Conservation (phyloP, 1,140 invertebrate species). For the Pectinophora gossypiella region DNA sequence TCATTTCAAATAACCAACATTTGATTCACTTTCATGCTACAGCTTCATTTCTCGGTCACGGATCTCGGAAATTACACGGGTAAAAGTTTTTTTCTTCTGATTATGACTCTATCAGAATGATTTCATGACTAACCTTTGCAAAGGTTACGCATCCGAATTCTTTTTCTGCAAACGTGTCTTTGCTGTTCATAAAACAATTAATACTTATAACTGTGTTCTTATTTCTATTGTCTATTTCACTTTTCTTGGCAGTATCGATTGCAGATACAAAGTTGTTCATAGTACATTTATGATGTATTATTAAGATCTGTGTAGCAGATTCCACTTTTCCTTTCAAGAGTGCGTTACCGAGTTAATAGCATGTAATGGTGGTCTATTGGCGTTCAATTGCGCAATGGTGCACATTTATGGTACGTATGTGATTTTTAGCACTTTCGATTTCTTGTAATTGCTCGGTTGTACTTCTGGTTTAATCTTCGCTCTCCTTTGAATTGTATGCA, state of each 20-base stretch:
- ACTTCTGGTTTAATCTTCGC: no score
- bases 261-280: background rate
- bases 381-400: background rate
- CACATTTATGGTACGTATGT: background rate
- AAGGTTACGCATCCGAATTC: constrained; percentile 7
- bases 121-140: constrained; percentile 13
- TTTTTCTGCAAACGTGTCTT: background rate
- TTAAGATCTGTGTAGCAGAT: background rate
- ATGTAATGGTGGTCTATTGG: background rate
- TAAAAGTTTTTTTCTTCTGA: constrained; percentile 4
- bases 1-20: background rate
- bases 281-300: background rate
- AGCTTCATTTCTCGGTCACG: constrained; percentile 1
- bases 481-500: no score
- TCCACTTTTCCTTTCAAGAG: constrained; percentile 9
- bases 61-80: constrained; percentile 1
- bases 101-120: background rate
- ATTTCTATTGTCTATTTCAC: no score
- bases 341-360: background rate
- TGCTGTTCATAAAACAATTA: background rate
- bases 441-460: background rate
- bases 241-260: no score
- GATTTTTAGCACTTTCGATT: background rate
- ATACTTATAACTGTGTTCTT: no score
- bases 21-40: background rate